Percentiles rank a stretch among this genome's conserved stretches.
Conservation (phyloP, 2,888 invertebrate genomes). For the Tenthredo notha region DNA sequence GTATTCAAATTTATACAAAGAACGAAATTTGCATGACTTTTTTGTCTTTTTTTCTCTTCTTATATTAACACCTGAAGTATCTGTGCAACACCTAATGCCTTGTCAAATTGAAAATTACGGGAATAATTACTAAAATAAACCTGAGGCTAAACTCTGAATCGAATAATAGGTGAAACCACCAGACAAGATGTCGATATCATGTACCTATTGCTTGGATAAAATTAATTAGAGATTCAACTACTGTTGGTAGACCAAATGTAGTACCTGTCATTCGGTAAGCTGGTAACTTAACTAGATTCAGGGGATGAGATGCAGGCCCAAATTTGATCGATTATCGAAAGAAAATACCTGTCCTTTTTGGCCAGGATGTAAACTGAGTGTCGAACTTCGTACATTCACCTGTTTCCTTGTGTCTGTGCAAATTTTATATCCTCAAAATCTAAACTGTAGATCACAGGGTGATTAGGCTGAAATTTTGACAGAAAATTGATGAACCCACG, state of each 20-base stretch:
- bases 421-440: neutral
- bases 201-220: neutral
- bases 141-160: neutral
- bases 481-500: neutral
- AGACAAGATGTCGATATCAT: neutral
- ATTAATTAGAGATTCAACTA: neutral
- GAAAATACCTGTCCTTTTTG: neutral
- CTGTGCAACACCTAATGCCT: neutral
- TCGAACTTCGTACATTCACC: neutral
- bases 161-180: neutral
- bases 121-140: neutral
- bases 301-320: neutral
- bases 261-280: neutral
- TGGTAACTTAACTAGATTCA: neutral
- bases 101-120: neutral
- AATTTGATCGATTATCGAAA: neutral
- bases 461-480: neutral
- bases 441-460: neutral
- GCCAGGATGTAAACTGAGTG: neutral
- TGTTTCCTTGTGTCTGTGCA: neutral
- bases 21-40: neutral
- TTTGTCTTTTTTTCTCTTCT: no score
- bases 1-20: neutral
- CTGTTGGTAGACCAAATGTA: neutral
- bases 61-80: neutral